Evolutionary conservation across 2,113 vertebrate species (phyloP), one percentile per base, ranked within the genome.

Genomic region (Channa argus): DNA sequence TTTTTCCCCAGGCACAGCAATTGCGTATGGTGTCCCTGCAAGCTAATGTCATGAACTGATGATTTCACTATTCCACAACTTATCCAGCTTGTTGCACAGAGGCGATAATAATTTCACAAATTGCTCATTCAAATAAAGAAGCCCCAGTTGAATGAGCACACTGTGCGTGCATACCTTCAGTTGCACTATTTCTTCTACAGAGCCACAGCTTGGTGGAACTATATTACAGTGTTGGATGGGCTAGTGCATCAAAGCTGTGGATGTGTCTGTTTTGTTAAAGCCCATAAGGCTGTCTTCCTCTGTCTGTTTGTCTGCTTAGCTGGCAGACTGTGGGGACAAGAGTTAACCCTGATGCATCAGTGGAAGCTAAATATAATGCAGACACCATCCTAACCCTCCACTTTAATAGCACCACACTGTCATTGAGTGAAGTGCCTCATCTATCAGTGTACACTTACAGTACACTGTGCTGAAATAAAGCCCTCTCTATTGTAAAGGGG

Each of bases 241-340:
- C 72, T n/a, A 13, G 43, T 61, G 68, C 73, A 49, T 85, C 73
- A 83, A 58, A 63, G 74, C 51, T 36, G 41, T 8, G 14, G 7
- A n/a, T 14, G 14, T 64, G 71, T 69, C 37, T 33, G 53, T 63
- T 70, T 77, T 75, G 45, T 83, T 82, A 70, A 56, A 54, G 63
- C 59, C 24, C 51, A 4, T 45, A 54, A 46, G 54, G 53, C 34
- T 34, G 61, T 73, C 39, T 50, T 65, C 50, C 63, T 59, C 69
- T 60, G n/a, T 82, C 63, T 67, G 60, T 70, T 68, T 79, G 9
- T 59, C 13, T 80, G 66, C 50, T 60, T 38, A 9, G 9, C 51
- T 49, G 9, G 14, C 38, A 46, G 38, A 52, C 65, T 71, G 14
- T 46, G 37, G 24, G 50, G 12, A 64, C 56, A 58, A 63, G 0